Evolutionary conservation across 2,888 invertebrate species (phyloP).

Genomic region (Macrophya annulata): DNA sequence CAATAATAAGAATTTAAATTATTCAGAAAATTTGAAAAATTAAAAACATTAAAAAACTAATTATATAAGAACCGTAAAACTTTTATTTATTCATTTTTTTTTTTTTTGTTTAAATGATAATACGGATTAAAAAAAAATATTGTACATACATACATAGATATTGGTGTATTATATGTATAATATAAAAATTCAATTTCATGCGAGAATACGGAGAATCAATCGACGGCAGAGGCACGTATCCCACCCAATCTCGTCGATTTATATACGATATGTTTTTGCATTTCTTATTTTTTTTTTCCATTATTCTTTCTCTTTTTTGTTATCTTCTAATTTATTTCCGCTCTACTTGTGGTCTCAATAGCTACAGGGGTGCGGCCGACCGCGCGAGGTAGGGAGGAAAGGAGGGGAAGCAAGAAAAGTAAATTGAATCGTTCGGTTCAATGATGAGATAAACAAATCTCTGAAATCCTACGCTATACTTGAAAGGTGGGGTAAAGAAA

Average conservation of each 20-base stretch:
- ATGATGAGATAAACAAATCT: constrained; percentile 30
- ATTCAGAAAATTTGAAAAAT: background rate
- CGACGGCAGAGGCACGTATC: background rate
- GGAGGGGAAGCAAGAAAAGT: background rate
- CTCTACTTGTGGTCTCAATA: background rate
- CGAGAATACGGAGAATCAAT: constrained; percentile 15
- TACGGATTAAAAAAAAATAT: background rate
- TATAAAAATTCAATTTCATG: background rate
- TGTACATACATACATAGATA: background rate
- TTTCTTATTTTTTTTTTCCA: background rate
- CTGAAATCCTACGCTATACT: background rate
- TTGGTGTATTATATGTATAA: background rate
- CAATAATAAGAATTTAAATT: no score
- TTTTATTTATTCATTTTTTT: background rate
- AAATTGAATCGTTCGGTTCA: constrained; percentile 41
- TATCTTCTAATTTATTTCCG: constrained; percentile 4
- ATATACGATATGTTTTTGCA: constrained; percentile 5
- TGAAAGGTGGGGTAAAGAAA: background rate
- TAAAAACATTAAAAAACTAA: background rate
- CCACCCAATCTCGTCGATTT: constrained; percentile 11
- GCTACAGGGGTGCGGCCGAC: background rate
- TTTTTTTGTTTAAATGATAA: background rate
- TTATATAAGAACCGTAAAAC: background rate
- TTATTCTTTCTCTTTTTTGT: background rate
- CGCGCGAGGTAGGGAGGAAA: background rate